A percentile compares a stretch with the other conserved stretches of the same genome.
These are phyloP conservation scores for Diceros bicornis DNA, from an alignment of 2,797 vertebrate genomes.

Conservation along the genomic window DNA sequence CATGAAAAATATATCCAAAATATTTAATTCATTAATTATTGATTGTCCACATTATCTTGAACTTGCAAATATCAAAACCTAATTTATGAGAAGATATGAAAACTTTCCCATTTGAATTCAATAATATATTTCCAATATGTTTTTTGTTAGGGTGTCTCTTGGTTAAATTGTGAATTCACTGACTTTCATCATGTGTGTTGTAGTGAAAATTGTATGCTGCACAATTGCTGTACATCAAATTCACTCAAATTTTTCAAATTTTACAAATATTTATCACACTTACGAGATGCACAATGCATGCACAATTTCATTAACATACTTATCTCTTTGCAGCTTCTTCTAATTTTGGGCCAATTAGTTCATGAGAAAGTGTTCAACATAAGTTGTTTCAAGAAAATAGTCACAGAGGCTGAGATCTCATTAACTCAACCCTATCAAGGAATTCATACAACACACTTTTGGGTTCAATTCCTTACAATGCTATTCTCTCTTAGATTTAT, in stretches of 20 bases:
- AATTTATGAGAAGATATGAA: constrained; percentile 87
- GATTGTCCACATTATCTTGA: constrained; percentile 82
- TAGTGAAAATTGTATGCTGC: constrained; percentile 64
- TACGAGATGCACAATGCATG: constrained; percentile 58
- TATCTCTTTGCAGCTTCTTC: constrained; percentile 65
- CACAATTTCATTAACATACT: constrained; percentile 73
- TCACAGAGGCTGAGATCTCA: background rate
- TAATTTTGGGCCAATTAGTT: background rate
- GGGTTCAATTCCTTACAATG: background rate
- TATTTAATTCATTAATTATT: constrained; percentile 88
- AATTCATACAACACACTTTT: background rate
- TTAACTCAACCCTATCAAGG: background rate
- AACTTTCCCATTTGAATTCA: constrained; percentile 86
- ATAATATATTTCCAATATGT: constrained; percentile 86
- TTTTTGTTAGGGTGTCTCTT: constrained; percentile 80
- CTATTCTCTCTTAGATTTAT: background rate
- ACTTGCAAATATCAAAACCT: constrained; percentile 86
- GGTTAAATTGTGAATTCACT: constrained; percentile 86
- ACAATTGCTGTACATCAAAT: background rate
- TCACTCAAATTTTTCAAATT: constrained; percentile 72
- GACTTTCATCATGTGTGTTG: constrained; percentile 78
- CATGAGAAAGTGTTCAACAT: background rate
- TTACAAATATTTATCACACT: constrained; percentile 86
- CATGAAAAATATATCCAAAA: constrained; percentile 73
- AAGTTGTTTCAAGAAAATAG: constrained; percentile 13